A percentile compares a stretch with the other conserved stretches of the same genome.
Evolutionary conservation across 1,140 invertebrate species (phyloP).

Genomic region (Agraylea sexmaculata): DNA sequence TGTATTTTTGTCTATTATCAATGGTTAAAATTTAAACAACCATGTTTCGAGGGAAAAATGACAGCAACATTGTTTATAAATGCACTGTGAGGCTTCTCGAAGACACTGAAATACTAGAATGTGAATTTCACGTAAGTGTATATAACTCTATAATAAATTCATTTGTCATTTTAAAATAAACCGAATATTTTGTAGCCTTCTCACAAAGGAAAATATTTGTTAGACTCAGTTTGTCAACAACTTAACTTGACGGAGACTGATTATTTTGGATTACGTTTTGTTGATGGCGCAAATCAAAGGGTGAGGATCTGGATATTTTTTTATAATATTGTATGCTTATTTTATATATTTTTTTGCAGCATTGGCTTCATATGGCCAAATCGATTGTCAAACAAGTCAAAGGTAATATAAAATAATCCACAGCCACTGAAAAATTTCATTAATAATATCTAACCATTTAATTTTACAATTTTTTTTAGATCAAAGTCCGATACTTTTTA

Average conservation of each 20-base stretch:
- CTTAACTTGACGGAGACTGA: constrained; percentile 92
- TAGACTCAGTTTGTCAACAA: constrained; percentile 89
- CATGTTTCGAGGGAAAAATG: constrained; percentile 60
- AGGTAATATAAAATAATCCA: constrained; percentile 44
- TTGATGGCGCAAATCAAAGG: constrained; percentile 83
- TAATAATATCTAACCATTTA: neutral
- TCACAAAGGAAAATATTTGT: constrained; percentile 83
- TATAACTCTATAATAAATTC: constrained; percentile 13
- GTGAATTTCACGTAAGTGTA: constrained; percentile 82
- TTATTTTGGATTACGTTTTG: constrained; percentile 93
- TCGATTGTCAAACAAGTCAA: constrained; percentile 90
- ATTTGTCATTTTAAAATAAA: constrained; percentile 12
- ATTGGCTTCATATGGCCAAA: constrained; percentile 92
- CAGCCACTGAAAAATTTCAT: no score
- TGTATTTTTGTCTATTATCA: no score
- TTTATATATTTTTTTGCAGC: constrained; percentile 56
- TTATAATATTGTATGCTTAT: constrained; percentile 8
- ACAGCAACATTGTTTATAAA: constrained; percentile 78
- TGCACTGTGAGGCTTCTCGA: constrained; percentile 88
- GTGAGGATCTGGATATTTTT: constrained; percentile 41
- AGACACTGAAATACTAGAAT: constrained; percentile 88
- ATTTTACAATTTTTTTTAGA: constrained; percentile 43
- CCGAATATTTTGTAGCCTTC: constrained; percentile 60
- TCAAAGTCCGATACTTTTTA: constrained; percentile 76
- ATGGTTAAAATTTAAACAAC: no score